A percentile compares a stretch with the other conserved stretches of the same genome.
These are phyloP conservation scores for Hyalella azteca DNA, from an alignment of 2,888 invertebrate species.

Conservation along the genomic window DNA sequence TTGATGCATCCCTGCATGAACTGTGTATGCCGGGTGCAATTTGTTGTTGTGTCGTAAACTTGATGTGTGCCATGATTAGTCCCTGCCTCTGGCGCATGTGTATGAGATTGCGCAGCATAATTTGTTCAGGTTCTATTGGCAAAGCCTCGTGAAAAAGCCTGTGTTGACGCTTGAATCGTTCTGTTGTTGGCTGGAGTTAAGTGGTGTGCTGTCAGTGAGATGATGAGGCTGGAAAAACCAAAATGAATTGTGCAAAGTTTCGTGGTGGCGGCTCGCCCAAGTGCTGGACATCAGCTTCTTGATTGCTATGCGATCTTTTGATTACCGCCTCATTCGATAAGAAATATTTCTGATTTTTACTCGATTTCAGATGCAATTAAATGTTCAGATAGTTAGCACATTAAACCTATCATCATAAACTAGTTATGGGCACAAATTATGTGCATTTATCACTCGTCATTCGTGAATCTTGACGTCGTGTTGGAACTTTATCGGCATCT, in stretches of 20 bases:
- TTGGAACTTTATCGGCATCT: no score
- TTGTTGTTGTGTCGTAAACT: conserved; percentile 14
- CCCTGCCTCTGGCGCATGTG: background rate
- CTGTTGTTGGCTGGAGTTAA: background rate
- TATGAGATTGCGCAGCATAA: background rate
- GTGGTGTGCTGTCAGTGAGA: background rate
- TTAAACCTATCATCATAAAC: no score
- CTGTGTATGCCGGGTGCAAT: background rate
- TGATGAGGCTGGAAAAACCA: background rate
- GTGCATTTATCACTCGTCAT: no score
- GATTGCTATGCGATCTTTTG: no score
- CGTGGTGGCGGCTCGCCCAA: no score
- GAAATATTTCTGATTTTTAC: no score
- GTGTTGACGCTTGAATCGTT: background rate
- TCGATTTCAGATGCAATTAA: no score
- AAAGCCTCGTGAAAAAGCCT: background rate
- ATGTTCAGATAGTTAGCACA: no score
- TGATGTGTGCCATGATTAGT: background rate
- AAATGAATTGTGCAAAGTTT: background rate
- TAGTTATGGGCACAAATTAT: no score
- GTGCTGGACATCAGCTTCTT: no score
- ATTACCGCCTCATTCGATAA: no score
- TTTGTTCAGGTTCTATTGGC: background rate
- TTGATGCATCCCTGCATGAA: background rate
- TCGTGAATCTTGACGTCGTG: no score